These are phyloP conservation scores for Pheosia gnoma DNA, from an alignment of 2,888 invertebrate genomes.

Conservation along the genomic window DNA sequence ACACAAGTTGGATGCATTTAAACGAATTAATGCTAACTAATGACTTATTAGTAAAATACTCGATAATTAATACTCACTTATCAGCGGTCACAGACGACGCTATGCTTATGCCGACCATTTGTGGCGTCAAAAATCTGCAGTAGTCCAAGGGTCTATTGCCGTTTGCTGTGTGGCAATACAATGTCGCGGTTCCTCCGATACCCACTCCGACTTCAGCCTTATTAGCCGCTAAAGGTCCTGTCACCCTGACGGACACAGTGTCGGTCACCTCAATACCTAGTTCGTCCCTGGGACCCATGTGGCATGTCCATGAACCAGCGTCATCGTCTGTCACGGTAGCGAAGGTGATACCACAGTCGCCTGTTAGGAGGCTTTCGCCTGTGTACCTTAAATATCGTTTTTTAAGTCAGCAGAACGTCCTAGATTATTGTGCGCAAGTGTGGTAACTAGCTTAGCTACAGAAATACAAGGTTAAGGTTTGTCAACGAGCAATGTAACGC, in stretches of 20 bases:
- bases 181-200: conserved; percentile 49
- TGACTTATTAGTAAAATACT: too few relatives aligned
- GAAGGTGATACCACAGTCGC: conserved; percentile 77
- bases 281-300: conserved; percentile 68
- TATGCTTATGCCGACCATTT: conserved; percentile 64
- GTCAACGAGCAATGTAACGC: too few relatives aligned
- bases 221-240: conserved; percentile 71
- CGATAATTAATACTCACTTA: conserved; percentile 56
- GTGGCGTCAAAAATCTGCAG: conserved; percentile 75
- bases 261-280: conserved; percentile 67
- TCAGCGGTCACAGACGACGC: conserved; percentile 63
- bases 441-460: too few relatives aligned
- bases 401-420: too few relatives aligned
- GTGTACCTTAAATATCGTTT: conserved; percentile 62
- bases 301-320: conserved; percentile 75
- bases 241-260: conserved; percentile 63
- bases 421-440: too few relatives aligned
- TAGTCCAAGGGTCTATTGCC: conserved; percentile 70
- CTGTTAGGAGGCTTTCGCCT: conserved; percentile 67
- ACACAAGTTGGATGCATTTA: too few relatives aligned
- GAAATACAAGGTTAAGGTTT: too few relatives aligned
- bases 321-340: conserved; percentile 54
- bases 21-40: too few relatives aligned
- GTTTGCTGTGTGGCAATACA: conserved; percentile 74
- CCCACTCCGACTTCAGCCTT: conserved; percentile 43